Evolutionary conservation across 2,888 invertebrate species (phyloP).

Genomic region (Spisula solida): DNA sequence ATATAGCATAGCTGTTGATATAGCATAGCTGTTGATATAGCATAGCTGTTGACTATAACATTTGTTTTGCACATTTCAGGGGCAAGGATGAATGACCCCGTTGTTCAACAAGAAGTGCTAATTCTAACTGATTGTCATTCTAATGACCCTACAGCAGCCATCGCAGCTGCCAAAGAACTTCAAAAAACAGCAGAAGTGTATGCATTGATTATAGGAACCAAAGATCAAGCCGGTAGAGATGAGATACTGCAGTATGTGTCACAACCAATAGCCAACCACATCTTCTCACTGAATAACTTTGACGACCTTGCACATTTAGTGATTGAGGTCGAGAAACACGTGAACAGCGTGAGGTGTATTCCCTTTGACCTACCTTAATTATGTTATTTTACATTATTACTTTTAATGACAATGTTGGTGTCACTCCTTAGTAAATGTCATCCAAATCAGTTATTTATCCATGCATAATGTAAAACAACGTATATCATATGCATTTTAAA

Average conservation of each 20-base stretch:
- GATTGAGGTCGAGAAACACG: not conserved
- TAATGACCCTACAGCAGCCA: not conserved
- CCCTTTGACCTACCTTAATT: not conserved
- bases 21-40: too few species aligned
- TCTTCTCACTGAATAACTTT: not conserved
- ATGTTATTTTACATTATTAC: too few species aligned
- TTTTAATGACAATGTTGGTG: too few species aligned
- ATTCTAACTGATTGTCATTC: not conserved
- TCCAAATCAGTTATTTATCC: too few species aligned
- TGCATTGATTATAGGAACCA: not conserved
- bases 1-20: too few species aligned
- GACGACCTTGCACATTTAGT: too few species aligned
- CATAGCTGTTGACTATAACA: not conserved
- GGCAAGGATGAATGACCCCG: not conserved
- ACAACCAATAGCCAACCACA: not conserved
- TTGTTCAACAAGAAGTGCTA: not conserved
- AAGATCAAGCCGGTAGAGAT: too few species aligned
- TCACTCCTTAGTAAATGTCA: too few species aligned
- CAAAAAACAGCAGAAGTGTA: not conserved
- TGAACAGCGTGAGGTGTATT: not conserved
- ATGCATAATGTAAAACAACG: too few species aligned
- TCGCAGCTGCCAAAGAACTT: not conserved
- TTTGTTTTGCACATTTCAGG: not conserved
- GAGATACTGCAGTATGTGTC: too few species aligned
- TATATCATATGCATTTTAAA: too few species aligned